Evolutionary conservation across 2,113 vertebrate species (phyloP).

Genomic region (Engraulis encrasicolus): DNA sequence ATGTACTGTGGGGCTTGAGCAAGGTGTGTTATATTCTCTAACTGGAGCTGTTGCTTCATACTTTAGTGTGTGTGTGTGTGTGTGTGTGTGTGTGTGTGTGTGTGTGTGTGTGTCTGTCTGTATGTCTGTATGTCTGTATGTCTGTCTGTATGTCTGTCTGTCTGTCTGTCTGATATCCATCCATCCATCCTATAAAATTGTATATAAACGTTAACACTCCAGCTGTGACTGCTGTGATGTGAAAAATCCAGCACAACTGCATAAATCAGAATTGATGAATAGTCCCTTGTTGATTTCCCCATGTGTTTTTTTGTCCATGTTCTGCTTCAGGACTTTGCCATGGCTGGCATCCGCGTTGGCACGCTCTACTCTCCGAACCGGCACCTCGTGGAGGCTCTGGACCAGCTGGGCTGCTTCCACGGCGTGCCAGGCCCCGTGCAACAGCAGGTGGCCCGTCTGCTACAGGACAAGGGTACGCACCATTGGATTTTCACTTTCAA

Average conservation of each 20-base stretch:
- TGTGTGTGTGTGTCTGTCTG: too few species aligned
- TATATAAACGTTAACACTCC: neutral
- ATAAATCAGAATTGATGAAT: neutral
- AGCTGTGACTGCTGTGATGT: neutral
- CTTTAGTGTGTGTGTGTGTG: too few species aligned
- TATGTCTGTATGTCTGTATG: too few species aligned
- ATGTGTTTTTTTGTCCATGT: conserved; percentile 19
- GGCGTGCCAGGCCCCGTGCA: conserved; percentile 85
- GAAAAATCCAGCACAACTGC: neutral
- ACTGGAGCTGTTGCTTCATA: neutral
- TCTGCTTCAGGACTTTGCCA: conserved; percentile 86
- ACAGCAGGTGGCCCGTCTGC: conserved; percentile 86
- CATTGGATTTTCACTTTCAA: neutral
- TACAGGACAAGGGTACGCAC: conserved; percentile 84
- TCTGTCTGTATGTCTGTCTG: too few species aligned
- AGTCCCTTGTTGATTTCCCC: neutral
- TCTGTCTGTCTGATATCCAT: too few species aligned
- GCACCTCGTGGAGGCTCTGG: conserved; percentile 84
- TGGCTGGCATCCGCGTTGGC: conserved; percentile 87
- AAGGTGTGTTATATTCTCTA: conserved; percentile 78
- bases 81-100: too few species aligned
- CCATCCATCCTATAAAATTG: too few species aligned
- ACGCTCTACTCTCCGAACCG: conserved; percentile 87
- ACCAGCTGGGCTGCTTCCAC: conserved; percentile 83
- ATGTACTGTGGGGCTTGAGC: conserved; percentile 92